A percentile compares a stretch with the other conserved stretches of the same genome.
phyloP scores from a whole-genome alignment of 2,113 vertebrate species.

The Pavo muticus region DNA sequence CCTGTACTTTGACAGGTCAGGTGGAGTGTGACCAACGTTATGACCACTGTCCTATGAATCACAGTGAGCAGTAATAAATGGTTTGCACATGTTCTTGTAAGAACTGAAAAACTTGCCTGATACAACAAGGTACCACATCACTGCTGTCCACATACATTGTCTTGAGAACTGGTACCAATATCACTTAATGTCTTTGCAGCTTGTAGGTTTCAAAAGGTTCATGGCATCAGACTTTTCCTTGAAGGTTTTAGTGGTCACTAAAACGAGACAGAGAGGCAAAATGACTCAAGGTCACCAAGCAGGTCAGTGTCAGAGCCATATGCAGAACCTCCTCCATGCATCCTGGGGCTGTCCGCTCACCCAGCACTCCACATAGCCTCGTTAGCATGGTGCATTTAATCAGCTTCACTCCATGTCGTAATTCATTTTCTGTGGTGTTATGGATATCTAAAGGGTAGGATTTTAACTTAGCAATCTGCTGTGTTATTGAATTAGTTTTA shows the following conservation, averaged over 20 bases:
- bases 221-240: not conserved
- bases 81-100: not conserved
- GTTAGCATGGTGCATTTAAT: not conserved
- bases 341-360: not conserved
- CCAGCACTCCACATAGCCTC: not conserved
- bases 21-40: not conserved
- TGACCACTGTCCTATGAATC: constrained; percentile 11
- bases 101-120: not conserved
- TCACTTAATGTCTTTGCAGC: not conserved
- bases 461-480: constrained; percentile 59
- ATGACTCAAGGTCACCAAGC: not conserved
- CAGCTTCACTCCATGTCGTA: not conserved
- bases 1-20: not conserved
- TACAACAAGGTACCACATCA: not conserved
- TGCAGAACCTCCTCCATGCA: not conserved
- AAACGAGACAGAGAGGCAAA: constrained; percentile 5
- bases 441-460: constrained; percentile 47
- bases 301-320: not conserved
- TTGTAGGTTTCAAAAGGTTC: not conserved
- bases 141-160: not conserved
- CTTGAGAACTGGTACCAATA: not conserved
- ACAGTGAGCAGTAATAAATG: not conserved
- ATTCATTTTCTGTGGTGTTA: constrained; percentile 4
- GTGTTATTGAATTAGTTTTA: constrained; percentile 66
- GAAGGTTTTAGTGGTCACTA: not conserved